A percentile compares a stretch with the other conserved stretches of the same genome.
phyloP scores from a whole-genome alignment of 2,888 invertebrate genomes.

The Rhopalosiphum nymphaeae region DNA sequence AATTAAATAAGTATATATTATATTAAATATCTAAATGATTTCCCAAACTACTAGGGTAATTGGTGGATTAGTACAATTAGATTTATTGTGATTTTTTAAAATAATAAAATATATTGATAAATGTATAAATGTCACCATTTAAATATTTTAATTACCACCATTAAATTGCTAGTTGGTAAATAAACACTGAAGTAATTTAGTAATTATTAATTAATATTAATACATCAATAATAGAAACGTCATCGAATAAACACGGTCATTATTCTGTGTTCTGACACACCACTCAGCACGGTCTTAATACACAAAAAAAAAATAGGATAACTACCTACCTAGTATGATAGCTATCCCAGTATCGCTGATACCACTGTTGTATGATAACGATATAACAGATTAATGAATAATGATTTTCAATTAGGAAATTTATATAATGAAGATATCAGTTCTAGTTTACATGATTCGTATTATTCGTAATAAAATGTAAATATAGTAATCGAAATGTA shows the following conservation, averaged over 20 bases:
- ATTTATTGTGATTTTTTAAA: neutral
- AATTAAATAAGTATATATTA: neutral
- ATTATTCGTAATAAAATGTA: neutral
- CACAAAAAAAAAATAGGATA: neutral
- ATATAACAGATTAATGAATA: neutral
- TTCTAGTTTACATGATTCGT: neutral
- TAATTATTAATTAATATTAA: neutral
- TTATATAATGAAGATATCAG: neutral
- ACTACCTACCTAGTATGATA: neutral
- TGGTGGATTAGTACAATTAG: neutral
- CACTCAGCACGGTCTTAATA: neutral
- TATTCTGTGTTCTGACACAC: neutral
- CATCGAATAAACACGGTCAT: neutral
- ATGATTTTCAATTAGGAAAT: neutral
- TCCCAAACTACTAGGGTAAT: neutral
- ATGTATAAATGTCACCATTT: neutral
- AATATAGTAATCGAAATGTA: neutral
- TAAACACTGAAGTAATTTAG: neutral
- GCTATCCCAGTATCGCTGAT: neutral
- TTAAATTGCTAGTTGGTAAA: neutral
- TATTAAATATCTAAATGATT: neutral
- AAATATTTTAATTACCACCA: neutral
- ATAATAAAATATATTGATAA: neutral
- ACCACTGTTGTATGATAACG: neutral
- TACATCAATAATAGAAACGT: neutral